Evolutionary conservation across 2,888 invertebrate species (phyloP), one percentile per base, ranked within the genome.

Genomic region (Stenichneumon culpator): DNA sequence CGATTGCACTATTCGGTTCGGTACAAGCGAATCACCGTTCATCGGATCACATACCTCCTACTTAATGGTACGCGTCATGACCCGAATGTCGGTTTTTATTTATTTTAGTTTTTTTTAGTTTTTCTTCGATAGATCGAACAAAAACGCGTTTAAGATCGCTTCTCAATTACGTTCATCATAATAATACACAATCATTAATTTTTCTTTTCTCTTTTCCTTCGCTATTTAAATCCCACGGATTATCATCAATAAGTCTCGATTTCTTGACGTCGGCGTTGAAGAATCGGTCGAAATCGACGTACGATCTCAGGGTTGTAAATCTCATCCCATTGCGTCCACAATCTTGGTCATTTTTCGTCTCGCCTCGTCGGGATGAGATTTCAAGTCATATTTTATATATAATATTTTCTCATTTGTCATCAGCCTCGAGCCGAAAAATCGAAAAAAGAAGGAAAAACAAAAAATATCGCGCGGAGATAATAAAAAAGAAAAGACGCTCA

Each of bases 1-100:
- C 54, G 82, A 85, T 85, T 85, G 85, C 85, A 86, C 85, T 86
- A 72, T 86, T 85, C 85, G 79, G 82, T 54, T 84, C 54, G 70
- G 44, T 63, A 79, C 63, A 54, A 74, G 78, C 65, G 65, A 78
- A 81, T 79, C 63, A 79, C 70, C 79, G 74, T 75, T 79, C n/a
- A 79, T 85, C 84, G 84, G 14, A 85, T 85, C 84, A 82, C 70
- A 79, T 60, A 69, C 50, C 67, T 80, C 74, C 50, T 69, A 69
- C 65, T 47, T 72, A 70, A 79, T 75, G 63, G 67, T 83, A 83
- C 44, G 65, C 67, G 67, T 50, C 72, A 39, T 50, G 60, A 75
- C 39, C 60, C 60, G 14, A 60, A 60, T 4, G 25, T 60, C 60
- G 6, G 54, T 22, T 9, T 54, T 9, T 54, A 22, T 54, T 22